A percentile compares a stretch with the other conserved stretches of the same genome.
These are phyloP conservation scores for Globodera ellingtonae DNA, from an alignment of 1,140 invertebrate genomes.

Conservation along the genomic window DNA sequence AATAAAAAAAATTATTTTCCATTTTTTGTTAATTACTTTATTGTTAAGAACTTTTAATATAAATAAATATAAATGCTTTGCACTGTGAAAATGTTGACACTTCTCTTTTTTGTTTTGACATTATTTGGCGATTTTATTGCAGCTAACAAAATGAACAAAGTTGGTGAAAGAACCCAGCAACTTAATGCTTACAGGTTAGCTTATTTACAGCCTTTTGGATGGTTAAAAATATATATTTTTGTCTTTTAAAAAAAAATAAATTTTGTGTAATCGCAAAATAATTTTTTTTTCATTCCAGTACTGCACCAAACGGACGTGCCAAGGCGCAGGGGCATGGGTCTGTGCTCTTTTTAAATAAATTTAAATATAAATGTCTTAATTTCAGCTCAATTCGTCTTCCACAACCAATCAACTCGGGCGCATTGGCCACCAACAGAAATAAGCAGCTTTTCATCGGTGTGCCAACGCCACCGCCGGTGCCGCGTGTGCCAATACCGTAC, in stretches of 20 bases:
- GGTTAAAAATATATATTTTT: too few species aligned
- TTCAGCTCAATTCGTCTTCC: neutral
- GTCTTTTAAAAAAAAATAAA: too few species aligned
- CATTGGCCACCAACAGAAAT: neutral
- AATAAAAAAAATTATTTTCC: too few species aligned
- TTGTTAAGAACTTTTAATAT: too few species aligned
- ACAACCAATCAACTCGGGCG: neutral
- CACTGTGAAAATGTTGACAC: too few species aligned
- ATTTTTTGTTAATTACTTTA: too few species aligned
- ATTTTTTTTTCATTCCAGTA: neutral
- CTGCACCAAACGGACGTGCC: neutral
- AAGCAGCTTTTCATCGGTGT: conserved; percentile 13
- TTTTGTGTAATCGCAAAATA: too few species aligned
- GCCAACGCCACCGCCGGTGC: conserved; percentile 15
- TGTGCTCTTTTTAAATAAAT: neutral
- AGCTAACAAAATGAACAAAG: neutral
- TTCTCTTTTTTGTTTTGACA: neutral
- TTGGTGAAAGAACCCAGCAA: neutral
- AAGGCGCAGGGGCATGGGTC: neutral
- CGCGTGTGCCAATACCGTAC: conserved; percentile 1
- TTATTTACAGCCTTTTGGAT: neutral
- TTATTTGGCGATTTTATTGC: neutral
- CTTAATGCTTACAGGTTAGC: neutral
- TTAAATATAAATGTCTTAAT: neutral
- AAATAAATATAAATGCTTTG: too few species aligned